Conservation (phyloP, 1,140 invertebrate genomes). For the Macrotrachela quadricornifera region DNA sequence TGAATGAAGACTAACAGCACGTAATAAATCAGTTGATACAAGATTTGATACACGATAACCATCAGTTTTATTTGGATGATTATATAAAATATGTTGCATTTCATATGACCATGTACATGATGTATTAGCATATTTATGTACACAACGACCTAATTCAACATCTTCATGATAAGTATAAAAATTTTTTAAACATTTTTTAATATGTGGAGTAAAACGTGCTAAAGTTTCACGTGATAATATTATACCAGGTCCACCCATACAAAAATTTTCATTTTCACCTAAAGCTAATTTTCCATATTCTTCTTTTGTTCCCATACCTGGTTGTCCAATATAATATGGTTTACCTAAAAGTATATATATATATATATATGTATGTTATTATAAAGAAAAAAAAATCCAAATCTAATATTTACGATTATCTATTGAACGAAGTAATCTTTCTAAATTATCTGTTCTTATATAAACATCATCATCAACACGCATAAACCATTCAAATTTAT, state of each 20-base stretch:
- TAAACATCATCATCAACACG: slow-evolving; percentile 93
- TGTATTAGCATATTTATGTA: slow-evolving; percentile 71
- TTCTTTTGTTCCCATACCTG: slow-evolving; percentile 43
- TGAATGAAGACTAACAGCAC: slow-evolving; percentile 82
- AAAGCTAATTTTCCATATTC: slow-evolving; percentile 77
- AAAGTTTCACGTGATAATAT: slow-evolving; percentile 41
- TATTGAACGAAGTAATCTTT: slow-evolving; percentile 58
- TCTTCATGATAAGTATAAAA: slow-evolving; percentile 94
- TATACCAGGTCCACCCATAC: slow-evolving; percentile 94
- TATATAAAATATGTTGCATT: slow-evolving; percentile 92
- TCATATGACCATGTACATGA: slow-evolving; percentile 98
- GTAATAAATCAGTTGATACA: slow-evolving; percentile 65
- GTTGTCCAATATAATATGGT: slow-evolving; percentile 26
- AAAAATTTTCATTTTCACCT: slow-evolving; percentile 86
- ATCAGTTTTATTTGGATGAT: slow-evolving; percentile 67
- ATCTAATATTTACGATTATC: slow-evolving; percentile 46
- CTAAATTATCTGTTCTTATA: slow-evolving; percentile 62
- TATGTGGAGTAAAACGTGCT: slow-evolving; percentile 36
- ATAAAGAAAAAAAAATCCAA: too few species aligned
- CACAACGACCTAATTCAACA: slow-evolving; percentile 86
- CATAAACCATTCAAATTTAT: slow-evolving; percentile 87
- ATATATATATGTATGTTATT: too few species aligned
- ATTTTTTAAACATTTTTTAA: slow-evolving; percentile 53
- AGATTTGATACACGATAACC: slow-evolving; percentile 66
- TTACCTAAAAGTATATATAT: too few species aligned